A percentile compares a stretch with the other conserved stretches of the same genome.
These are phyloP conservation scores for Aegithalos caudatus DNA, from an alignment of 2,113 vertebrate species.

Conservation along the genomic window DNA sequence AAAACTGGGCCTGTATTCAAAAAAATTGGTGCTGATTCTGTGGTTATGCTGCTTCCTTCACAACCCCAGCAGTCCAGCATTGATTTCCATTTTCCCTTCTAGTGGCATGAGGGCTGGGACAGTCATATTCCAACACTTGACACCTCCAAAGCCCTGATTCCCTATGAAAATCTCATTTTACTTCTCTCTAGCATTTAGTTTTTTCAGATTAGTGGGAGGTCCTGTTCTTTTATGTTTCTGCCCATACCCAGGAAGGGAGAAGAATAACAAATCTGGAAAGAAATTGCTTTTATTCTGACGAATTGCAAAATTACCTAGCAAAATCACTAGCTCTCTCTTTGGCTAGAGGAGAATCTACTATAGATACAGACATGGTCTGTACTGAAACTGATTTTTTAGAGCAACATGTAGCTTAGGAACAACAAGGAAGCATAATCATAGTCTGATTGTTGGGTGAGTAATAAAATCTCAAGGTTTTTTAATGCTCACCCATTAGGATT, in stretches of 20 bases:
- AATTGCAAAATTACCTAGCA: neutral
- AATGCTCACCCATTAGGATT: neutral
- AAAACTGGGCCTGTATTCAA: conserved; percentile 33
- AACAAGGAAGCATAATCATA: neutral
- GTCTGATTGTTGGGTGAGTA: neutral
- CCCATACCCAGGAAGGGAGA: neutral
- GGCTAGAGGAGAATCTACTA: neutral
- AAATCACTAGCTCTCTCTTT: neutral
- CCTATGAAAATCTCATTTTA: conserved; percentile 20
- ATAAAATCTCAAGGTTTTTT: neutral
- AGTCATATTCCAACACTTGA: neutral
- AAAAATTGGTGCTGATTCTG: conserved; percentile 46
- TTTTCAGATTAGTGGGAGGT: conserved; percentile 31
- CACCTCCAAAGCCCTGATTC: neutral
- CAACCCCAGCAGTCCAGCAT: conserved; percentile 3
- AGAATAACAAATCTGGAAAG: conserved; percentile 40
- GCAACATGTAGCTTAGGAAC: neutral
- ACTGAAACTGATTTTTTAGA: neutral
- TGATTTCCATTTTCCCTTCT: conserved; percentile 35
- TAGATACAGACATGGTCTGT: neutral
- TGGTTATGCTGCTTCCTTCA: conserved; percentile 40
- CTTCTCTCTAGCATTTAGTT: neutral
- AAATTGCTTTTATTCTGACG: neutral
- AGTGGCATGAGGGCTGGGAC: conserved; percentile 2
- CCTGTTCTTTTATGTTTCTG: conserved; percentile 17